These are phyloP conservation scores for Baryphthengus martii DNA, from an alignment of 2,113 vertebrate species.

Conservation along the genomic window DNA sequence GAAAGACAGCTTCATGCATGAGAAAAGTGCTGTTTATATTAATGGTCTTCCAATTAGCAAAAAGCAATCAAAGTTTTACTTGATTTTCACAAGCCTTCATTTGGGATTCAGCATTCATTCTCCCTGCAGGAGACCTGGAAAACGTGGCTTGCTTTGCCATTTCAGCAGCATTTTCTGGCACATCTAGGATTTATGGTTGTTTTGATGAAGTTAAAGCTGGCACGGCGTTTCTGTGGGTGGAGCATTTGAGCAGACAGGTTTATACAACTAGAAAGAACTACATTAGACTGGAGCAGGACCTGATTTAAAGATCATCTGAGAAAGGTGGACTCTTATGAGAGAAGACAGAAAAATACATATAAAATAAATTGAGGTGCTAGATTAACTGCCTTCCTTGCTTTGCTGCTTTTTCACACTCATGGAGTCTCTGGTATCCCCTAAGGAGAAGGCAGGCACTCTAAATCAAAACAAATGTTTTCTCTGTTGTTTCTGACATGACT, in stretches of 20 bases:
- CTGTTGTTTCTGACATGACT: neutral
- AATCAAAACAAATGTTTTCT: conserved; percentile 35
- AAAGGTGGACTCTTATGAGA: conserved; percentile 1
- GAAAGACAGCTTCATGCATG: neutral
- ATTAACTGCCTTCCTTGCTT: neutral
- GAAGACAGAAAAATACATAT: conserved; percentile 30
- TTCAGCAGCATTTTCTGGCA: neutral
- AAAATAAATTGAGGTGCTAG: conserved; percentile 10
- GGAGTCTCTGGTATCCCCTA: neutral
- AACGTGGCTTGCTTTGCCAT: neutral
- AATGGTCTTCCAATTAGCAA: conserved; percentile 4
- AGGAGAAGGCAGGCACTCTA: conserved; percentile 14
- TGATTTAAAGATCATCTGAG: conserved; percentile 25
- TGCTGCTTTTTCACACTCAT: neutral
- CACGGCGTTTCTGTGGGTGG: neutral
- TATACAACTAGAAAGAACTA: conserved; percentile 32
- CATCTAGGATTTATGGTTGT: conserved; percentile 6
- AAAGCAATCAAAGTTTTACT: neutral
- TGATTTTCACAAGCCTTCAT: neutral
- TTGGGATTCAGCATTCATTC: neutral
- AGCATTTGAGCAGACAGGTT: conserved; percentile 48
- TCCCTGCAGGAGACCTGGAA: neutral
- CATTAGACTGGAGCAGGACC: neutral
- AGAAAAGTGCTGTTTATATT: neutral
- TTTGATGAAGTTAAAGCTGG: conserved; percentile 38